Percentiles rank a stretch among this genome's conserved stretches.
These are phyloP conservation scores for Pogona vitticeps DNA, from an alignment of 2,113 vertebrate species.

Conservation along the genomic window DNA sequence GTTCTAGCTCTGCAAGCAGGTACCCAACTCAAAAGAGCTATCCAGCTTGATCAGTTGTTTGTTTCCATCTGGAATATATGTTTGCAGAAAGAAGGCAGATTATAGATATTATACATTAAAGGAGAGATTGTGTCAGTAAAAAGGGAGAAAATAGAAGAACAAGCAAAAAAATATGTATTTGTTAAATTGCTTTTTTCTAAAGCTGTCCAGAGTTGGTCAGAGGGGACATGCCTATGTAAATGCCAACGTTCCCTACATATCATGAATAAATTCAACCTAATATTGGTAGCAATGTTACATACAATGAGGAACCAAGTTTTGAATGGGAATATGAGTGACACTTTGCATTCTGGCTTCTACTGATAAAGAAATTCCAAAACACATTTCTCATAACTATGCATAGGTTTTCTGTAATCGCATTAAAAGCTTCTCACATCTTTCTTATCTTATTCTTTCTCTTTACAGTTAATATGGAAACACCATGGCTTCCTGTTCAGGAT, in stretches of 20 bases:
- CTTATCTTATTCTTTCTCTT: constrained; percentile 45
- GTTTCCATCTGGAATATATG: background rate
- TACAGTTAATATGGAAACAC: constrained; percentile 62
- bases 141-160: background rate
- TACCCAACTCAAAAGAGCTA: no score
- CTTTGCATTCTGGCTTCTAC: background rate
- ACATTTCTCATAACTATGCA: background rate
- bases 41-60: background rate
- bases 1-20: no score
- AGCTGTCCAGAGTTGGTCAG: background rate
- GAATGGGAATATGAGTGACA: background rate
- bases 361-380: background rate
- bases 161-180: background rate
- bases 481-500: constrained; percentile 72
- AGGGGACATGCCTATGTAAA: background rate
- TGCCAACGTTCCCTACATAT: background rate
- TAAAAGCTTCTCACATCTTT: background rate
- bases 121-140: background rate
- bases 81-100: no score
- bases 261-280: background rate
- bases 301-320: background rate
- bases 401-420: background rate
- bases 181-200: background rate
- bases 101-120: background rate
- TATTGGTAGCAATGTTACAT: background rate